Conservation (phyloP, 2,113 vertebrate species). For the Xerus inauris region DNA sequence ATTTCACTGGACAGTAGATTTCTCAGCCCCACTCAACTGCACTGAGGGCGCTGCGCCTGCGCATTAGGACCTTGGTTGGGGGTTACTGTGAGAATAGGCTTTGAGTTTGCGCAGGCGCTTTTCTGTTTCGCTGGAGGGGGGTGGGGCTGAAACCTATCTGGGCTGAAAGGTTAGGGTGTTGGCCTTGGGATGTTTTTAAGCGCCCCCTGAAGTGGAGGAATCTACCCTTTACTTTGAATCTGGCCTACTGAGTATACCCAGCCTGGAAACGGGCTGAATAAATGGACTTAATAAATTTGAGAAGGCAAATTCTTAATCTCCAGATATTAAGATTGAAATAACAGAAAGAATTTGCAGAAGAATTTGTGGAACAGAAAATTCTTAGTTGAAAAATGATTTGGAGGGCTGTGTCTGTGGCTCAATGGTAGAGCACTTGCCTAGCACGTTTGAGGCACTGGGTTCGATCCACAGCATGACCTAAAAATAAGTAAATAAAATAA, state of each 20-base stretch:
- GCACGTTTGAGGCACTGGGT: no score
- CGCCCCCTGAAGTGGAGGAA: background rate
- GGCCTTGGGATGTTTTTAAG: background rate
- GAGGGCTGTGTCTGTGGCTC: background rate
- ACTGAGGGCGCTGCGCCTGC: constrained; percentile 61
- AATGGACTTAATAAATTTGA: background rate
- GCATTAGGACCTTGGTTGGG: constrained; percentile 21
- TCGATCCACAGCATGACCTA: no score
- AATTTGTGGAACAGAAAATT: constrained; percentile 58
- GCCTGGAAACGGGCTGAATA: background rate
- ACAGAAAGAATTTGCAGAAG: background rate
- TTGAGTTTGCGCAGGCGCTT: constrained; percentile 68
- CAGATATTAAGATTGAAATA: constrained; percentile 6
- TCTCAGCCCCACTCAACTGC: constrained; percentile 55
- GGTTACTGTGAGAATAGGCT: background rate
- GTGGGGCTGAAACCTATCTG: constrained; percentile 51
- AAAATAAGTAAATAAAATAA: no score
- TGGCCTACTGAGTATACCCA: background rate
- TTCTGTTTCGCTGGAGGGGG: background rate
- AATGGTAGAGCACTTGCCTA: no score
- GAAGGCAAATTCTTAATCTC: constrained; percentile 9
- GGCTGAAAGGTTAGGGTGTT: constrained; percentile 23
- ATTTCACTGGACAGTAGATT: constrained; percentile 77
- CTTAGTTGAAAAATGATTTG: constrained; percentile 8
- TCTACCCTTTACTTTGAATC: constrained; percentile 51